Conservation (phyloP, 1,140 invertebrate genomes). For the Daktulosphaira vitifoliae region DNA sequence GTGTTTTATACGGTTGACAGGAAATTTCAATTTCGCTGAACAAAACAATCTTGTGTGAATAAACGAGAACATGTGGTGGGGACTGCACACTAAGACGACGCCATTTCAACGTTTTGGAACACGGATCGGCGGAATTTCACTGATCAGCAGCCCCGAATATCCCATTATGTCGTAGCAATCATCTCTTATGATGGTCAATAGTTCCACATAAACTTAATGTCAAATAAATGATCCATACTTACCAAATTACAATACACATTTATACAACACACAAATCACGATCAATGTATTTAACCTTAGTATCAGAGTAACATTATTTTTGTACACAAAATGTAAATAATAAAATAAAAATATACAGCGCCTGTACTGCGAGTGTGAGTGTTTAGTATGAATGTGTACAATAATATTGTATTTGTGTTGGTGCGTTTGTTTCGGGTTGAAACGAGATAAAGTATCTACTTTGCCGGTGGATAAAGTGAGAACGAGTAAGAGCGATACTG, state of each 20-base stretch:
- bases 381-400: no score
- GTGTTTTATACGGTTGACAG: no score
- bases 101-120: neutral
- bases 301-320: constrained; percentile 30
- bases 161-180: neutral
- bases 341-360: constrained; percentile 17
- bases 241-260: constrained; percentile 25
- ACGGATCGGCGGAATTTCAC: neutral
- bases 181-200: neutral
- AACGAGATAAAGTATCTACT: neutral
- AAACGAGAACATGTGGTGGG: constrained; percentile 19
- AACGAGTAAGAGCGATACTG: no score
- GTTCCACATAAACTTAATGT: no score
- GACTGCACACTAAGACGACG: constrained; percentile 11
- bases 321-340: constrained; percentile 33
- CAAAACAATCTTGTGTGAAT: no score
- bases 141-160: no score
- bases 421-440: no score
- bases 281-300: constrained; percentile 23
- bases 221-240: neutral
- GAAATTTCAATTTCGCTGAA: no score
- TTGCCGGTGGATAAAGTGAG: no score
- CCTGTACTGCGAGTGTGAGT: no score
- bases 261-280: constrained; percentile 4
- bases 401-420: no score